Evolutionary conservation across 2,797 vertebrate genomes (phyloP).

Genomic region (Sphenopsis melanotis): DNA sequence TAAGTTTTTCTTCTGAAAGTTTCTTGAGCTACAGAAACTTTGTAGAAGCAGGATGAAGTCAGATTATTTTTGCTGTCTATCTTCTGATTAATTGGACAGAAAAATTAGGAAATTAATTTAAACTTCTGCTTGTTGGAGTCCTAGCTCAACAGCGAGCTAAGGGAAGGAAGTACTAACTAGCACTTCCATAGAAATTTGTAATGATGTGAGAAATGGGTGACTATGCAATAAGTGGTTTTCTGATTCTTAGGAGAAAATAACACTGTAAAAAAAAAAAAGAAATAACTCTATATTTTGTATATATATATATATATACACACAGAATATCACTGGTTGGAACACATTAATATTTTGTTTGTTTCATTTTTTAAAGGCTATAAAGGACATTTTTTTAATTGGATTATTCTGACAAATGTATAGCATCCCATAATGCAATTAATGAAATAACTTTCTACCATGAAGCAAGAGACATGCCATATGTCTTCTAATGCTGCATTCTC

Average conservation of each 20-base stretch:
- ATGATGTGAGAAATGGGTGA: neutral
- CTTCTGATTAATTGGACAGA: neutral
- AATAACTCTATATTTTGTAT: neutral
- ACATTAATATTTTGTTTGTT: neutral
- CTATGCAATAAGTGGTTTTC: neutral
- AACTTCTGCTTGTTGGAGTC: neutral
- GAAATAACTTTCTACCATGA: neutral
- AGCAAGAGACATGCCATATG: neutral
- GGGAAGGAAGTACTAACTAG: neutral
- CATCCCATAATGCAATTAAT: neutral
- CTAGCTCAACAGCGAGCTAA: fast-evolving
- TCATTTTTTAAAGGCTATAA: neutral
- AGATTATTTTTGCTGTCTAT: neutral
- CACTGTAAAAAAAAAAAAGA: neutral
- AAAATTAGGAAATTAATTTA: neutral
- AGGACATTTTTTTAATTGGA: neutral
- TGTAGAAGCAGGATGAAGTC: neutral
- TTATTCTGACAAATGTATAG: neutral
- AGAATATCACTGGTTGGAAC: neutral
- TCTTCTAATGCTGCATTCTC: neutral
- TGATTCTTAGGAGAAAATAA: neutral
- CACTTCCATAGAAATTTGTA: neutral
- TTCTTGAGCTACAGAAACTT: neutral
- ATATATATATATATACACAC: fast-evolving
- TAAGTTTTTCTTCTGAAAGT: neutral